Evolutionary conservation across 2,113 vertebrate genomes (phyloP), one percentile per base, ranked within the genome.

Genomic region (Origma solitaria): DNA sequence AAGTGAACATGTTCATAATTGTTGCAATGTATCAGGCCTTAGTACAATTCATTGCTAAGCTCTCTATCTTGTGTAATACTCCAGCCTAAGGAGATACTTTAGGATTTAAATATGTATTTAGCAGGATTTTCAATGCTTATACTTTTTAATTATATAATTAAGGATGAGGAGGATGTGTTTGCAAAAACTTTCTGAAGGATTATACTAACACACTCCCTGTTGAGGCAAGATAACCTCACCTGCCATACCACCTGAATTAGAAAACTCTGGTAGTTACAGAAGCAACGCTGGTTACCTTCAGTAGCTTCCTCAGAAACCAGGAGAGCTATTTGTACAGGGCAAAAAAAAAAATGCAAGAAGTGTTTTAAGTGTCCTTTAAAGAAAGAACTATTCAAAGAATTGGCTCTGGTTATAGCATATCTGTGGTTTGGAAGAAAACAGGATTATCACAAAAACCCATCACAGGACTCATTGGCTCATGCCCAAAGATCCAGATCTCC

Each of bases 121-220:
- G 37, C 65, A 83, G 76, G 69, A 79, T 94, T 93, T 95, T 83
- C 28, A 60, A 42, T 75, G 60, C 58, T 93, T 81, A 86, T 60
- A 31, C 33, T 35, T 90, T 77, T 93, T 49, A 92, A 94, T 95
- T 81, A 71, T 49, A 49, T 64, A 93, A 86, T 88, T 66, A 95
- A n/a, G 51, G 47, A 90, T n/a, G 21, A 35, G 24, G 28, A 86
- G 30, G 50, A 71, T 56, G n/a, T 50, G 33, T 88, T 94, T 80
- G 60, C 35, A 90, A 90, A 90, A 93, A 92, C 62, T 71, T 96
- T 86, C 38, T 60, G 47, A 81, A 92, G 79, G 64, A 88, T 93
- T 88, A 65, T n/a, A 64, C 60, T 64, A 90, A 60, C 58, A 58
- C 44, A 68, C 12, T 77, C 38, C 50, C 42, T 51, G 20, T 21